A percentile compares a stretch with the other conserved stretches of the same genome.
phyloP scores from a whole-genome alignment of 2,113 vertebrate species.

The Gobius niger region DNA sequence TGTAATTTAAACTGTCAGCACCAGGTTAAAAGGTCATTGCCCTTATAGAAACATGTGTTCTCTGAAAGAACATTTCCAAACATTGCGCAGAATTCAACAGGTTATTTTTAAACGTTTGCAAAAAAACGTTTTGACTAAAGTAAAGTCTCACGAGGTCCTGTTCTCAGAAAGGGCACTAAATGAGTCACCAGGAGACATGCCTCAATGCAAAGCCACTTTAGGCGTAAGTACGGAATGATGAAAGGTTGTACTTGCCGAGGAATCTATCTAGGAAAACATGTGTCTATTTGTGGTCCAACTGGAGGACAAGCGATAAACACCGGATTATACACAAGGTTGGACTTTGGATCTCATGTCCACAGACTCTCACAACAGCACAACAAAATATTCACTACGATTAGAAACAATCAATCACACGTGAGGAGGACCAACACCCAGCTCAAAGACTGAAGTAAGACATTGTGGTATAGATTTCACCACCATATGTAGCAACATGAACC shows the following conservation, averaged over 20 bases:
- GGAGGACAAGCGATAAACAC: not conserved
- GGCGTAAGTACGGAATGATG: not conserved
- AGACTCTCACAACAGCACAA: constrained; percentile 8
- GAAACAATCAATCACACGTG: not conserved
- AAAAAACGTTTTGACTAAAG: too few species aligned
- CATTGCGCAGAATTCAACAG: too few species aligned
- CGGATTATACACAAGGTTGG: constrained; percentile 18
- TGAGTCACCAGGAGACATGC: not conserved
- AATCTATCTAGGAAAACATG: constrained; percentile 12
- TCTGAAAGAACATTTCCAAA: too few species aligned
- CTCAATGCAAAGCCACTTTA: not conserved
- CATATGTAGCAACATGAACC: not conserved
- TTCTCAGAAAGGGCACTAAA: not conserved
- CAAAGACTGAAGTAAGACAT: not conserved
- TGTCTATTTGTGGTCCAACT: constrained; percentile 12
- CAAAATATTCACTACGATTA: constrained; percentile 31
- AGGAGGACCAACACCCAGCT: not conserved
- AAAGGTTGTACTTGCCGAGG: constrained; percentile 7
- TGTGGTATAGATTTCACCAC: not conserved
- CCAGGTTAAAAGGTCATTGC: not conserved
- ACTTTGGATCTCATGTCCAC: constrained; percentile 16
- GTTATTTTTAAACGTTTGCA: too few species aligned
- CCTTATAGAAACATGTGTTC: not conserved
- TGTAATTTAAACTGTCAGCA: constrained; percentile 28
- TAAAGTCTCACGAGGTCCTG: not conserved